These are phyloP conservation scores for Sinocyclocheilus anophthalmus DNA, from an alignment of 2,113 vertebrate species.

Conservation along the genomic window DNA sequence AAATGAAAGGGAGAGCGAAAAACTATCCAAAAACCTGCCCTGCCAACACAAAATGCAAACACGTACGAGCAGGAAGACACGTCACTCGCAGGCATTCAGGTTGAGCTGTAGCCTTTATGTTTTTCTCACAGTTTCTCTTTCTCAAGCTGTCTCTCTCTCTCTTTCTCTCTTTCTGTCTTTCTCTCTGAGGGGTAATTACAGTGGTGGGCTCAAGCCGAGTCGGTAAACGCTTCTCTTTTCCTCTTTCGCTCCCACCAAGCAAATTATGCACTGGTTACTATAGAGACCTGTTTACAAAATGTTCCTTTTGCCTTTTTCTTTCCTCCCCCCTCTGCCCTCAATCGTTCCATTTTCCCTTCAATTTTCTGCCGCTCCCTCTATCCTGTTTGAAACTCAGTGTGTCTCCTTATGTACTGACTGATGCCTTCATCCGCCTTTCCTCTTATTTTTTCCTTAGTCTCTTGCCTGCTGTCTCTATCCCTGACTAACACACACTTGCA, in stretches of 20 bases:
- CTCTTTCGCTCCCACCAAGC: slow-evolving; percentile 70
- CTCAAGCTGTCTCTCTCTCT: slow-evolving; percentile 27
- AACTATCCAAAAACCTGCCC: neutral
- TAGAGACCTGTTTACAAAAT: slow-evolving; percentile 79
- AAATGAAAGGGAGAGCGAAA: neutral
- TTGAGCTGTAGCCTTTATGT: slow-evolving; percentile 31
- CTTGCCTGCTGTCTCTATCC: neutral
- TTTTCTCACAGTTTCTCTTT: slow-evolving; percentile 28
- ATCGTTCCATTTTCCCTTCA: slow-evolving; percentile 43
- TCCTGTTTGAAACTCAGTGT: slow-evolving; percentile 55
- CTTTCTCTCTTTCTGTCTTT: slow-evolving; percentile 46
- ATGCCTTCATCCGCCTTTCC: slow-evolving; percentile 21
- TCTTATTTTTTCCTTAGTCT: slow-evolving; percentile 22
- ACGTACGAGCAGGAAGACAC: slow-evolving; percentile 25
- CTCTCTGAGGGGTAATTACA: slow-evolving; percentile 77
- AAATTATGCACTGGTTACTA: slow-evolving; percentile 79
- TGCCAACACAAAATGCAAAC: slow-evolving; percentile 17
- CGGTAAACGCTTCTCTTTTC: slow-evolving; percentile 76
- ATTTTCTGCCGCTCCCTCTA: slow-evolving; percentile 45
- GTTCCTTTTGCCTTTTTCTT: slow-evolving; percentile 64
- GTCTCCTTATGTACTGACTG: slow-evolving; percentile 41
- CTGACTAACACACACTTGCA: slow-evolving; percentile 2
- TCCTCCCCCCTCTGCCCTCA: slow-evolving; percentile 53
- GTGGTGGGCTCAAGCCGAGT: slow-evolving; percentile 79
- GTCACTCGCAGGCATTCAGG: slow-evolving; percentile 17